Percentiles rank a stretch among this genome's conserved stretches.
These are phyloP conservation scores for Pseudococcus viburni DNA, from an alignment of 2,888 invertebrate species.

Conservation along the genomic window DNA sequence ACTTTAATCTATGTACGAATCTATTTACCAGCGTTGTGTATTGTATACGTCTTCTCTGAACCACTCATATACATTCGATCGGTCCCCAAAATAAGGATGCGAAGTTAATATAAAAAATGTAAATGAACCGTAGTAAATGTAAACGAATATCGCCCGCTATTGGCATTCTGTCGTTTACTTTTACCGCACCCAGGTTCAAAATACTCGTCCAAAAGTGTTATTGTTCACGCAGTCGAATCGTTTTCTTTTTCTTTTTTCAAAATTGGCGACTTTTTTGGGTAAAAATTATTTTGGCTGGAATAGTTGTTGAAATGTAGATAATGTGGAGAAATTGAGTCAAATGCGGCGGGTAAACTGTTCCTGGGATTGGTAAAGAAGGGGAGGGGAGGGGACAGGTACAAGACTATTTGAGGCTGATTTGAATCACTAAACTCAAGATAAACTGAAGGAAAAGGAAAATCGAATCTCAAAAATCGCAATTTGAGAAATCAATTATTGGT, in stretches of 20 bases:
- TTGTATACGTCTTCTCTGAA: background rate
- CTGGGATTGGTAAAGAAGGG: too few species aligned
- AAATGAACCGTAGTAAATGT: slow-evolving; percentile 29
- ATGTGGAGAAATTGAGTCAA: background rate
- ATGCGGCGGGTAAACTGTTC: too few species aligned
- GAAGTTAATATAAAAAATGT: slow-evolving; percentile 45
- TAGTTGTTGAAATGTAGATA: background rate
- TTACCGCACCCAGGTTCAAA: background rate
- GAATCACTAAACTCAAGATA: too few species aligned
- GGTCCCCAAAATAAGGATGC: slow-evolving; percentile 4
- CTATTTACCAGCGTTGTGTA: background rate
- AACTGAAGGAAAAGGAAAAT: too few species aligned
- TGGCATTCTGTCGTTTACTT: slow-evolving; percentile 31
- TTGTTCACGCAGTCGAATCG: background rate
- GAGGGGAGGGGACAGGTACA: too few species aligned
- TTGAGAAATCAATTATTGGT: too few species aligned
- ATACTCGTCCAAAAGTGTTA: slow-evolving; percentile 19
- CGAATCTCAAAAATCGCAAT: too few species aligned
- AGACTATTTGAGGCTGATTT: too few species aligned
- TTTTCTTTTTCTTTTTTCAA: background rate
- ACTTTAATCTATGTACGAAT: slow-evolving; percentile 32
- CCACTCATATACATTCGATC: slow-evolving; percentile 23
- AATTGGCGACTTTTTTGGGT: background rate
- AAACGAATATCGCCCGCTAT: slow-evolving; percentile 17
- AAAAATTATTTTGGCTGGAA: background rate